Evolutionary conservation across 1,140 invertebrate genomes (phyloP), one percentile per base, ranked within the genome.

Genomic region (Macrotrachela quadricornifera): DNA sequence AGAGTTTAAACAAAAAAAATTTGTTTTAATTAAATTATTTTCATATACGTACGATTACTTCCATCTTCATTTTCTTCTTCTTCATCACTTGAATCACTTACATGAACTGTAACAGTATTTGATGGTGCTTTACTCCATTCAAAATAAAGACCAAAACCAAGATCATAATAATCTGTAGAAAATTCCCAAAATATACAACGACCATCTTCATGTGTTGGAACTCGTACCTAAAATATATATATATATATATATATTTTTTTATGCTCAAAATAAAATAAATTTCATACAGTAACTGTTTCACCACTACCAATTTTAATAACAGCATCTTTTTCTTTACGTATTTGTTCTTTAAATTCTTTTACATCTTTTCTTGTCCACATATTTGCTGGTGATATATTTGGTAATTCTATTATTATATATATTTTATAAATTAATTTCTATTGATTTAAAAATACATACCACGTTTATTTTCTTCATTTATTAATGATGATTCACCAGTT

Each of bases 101-200:
- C 81, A 79, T 55, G 91, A 77, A 36, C 83, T 80, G 16, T 71
- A 48, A 74, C 70, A 46, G 71, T 68, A 61, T 79, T 82, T 30
- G 57, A 81, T 79, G 70, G 17, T 76, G 76, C 14, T 80, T 81
- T 83, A 6, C 79, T 83, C 88, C 90, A 97, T 71, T 99, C 92
- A 69, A 99, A 99, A 67, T 83, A 94, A 44, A 99, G 78, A 9
- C 92, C 94, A 73, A 99, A 99, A 47, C 90, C 92, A 61, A 99
- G 87, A 65, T 99, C 94, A 68, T 95, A 97, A 56, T 64, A 79
- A 67, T 99, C 94, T 0, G 92, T 97, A 10, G 90, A 87, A 71
- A 99, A 99, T 73, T 99, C 94, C 92, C 92, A 99, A 68, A 90
- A 95, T n/a, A 99, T 71, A 63, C 83, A 84, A 1, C 80, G 79